These are phyloP conservation scores for Drosophila neotestacea DNA, from an alignment of 2,888 invertebrate species.

Conservation along the genomic window DNA sequence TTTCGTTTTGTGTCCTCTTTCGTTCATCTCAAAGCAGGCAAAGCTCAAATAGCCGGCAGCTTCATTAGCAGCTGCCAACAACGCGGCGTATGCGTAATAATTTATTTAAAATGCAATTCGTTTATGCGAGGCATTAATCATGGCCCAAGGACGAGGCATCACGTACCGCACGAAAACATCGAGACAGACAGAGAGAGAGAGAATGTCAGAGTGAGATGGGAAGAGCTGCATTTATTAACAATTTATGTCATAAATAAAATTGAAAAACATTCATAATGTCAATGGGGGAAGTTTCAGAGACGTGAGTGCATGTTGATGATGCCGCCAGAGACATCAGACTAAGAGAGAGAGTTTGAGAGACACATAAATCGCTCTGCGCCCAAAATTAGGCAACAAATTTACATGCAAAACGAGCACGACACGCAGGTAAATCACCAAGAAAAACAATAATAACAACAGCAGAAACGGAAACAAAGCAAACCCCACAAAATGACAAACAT, in stretches of 20 bases:
- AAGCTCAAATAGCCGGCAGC: conserved; percentile 66
- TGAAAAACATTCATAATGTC: conserved; percentile 76
- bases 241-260: conserved; percentile 76
- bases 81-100: conserved; percentile 69
- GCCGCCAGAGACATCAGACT: conserved; percentile 14
- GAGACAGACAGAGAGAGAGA: neutral
- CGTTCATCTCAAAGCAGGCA: conserved; percentile 17
- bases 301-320: conserved; percentile 64
- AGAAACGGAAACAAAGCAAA: conserved; percentile 28
- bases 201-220: neutral
- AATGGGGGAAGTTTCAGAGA: conserved; percentile 46
- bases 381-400: conserved; percentile 75
- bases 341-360: conserved; percentile 5
- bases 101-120: conserved; percentile 78
- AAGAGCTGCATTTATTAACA: conserved; percentile 74
- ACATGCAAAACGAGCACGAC: conserved; percentile 63
- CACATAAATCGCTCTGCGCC: conserved; percentile 60
- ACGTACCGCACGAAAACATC: conserved; percentile 30
- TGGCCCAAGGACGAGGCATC: conserved; percentile 39
- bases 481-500: conserved; percentile 55
- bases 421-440: conserved; percentile 66
- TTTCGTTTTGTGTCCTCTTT: conserved; percentile 22
- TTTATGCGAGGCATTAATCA: conserved; percentile 75
- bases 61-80: conserved; percentile 68
- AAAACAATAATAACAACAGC: conserved; percentile 42